Evolutionary conservation across 2,113 vertebrate genomes (phyloP), one percentile per base, ranked within the genome.

Genomic region (Chloropsis hardwickii): DNA sequence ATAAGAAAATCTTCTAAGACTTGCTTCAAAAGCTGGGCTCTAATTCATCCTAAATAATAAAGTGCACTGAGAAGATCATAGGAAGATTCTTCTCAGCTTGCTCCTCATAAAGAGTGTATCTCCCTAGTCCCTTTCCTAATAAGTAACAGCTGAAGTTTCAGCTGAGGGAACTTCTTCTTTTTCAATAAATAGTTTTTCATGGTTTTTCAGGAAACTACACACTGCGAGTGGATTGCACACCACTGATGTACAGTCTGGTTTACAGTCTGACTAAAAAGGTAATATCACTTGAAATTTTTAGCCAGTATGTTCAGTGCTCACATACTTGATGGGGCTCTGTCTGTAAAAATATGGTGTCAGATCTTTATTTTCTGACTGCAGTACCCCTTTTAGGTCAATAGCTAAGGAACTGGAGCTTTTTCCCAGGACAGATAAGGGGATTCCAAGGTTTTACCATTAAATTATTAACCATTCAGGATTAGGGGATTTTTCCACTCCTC

Each of bases 241-340:
- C 99, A 2, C 98, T 99, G 78, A 98, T 99, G 87, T 98, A 99
- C 93, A 98, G 98, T 12, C 91, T 99, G 71, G 98, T 98, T 40
- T 99, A 99, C 58, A 98, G 97, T 84, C 78, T 99, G 90, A 99
- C 99, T 27, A 99, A 99, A 97, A 98, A 99, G 98, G 99, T 99
- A 97, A 96, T 89, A 58, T 3, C 1, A 4, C 35, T 66, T 72
- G 35, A 42, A 67, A 57, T 14, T 19, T 70, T 33, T 53, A 74
- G 48, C 35, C 3, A 9, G 5, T 24, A 4, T 47, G 7, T 81
- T 90, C 23, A n/a, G 14, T 40, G 33, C 37, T 93, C 18, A 12
- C 28, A 84, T 58, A 28, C 28, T 47, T n/a, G 20, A 29, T 50
- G 35, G 13, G 20, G 1, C 18, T 86, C 35, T 62, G 11, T 44